Conservation (phyloP, 2,797 vertebrate genomes). For the Acipenser ruthenus region DNA sequence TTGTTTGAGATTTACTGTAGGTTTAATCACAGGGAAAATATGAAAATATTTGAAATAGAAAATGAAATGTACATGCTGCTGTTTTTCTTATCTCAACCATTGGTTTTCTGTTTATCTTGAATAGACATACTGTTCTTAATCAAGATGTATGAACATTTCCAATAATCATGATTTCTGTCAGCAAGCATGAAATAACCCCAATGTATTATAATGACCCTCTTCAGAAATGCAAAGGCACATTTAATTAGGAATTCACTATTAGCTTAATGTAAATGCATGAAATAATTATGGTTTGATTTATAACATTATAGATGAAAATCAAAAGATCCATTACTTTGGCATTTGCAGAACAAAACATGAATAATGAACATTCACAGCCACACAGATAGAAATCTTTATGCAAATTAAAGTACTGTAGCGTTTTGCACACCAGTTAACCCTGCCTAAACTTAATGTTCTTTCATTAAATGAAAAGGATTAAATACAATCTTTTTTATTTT, state of each 20-base stretch:
- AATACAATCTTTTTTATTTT: no score
- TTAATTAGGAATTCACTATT: neutral
- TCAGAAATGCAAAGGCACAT: slow-evolving; percentile 5
- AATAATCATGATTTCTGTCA: neutral
- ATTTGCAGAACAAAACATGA: neutral
- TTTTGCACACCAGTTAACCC: no score
- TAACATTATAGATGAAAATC: slow-evolving; percentile 4
- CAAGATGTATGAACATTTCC: slow-evolving; percentile 1
- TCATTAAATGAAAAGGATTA: no score
- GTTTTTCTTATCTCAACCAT: no score
- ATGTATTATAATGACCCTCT: neutral
- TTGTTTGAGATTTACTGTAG: no score
- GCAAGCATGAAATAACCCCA: slow-evolving; percentile 7
- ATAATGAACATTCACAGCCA: neutral
- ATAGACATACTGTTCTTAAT: neutral
- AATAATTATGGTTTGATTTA: slow-evolving; percentile 11
- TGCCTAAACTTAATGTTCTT: no score
- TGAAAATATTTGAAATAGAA: no score
- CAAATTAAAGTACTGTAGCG: neutral
- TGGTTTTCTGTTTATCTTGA: no score
- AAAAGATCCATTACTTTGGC: neutral
- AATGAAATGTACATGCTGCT: no score
- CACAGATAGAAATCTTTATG: neutral
- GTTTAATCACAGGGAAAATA: no score
- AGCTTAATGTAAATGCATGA: neutral